Base-by-base conservation (phyloP, 2,797 vertebrate genomes). In the Ambastaia sidthimunki region DNA sequence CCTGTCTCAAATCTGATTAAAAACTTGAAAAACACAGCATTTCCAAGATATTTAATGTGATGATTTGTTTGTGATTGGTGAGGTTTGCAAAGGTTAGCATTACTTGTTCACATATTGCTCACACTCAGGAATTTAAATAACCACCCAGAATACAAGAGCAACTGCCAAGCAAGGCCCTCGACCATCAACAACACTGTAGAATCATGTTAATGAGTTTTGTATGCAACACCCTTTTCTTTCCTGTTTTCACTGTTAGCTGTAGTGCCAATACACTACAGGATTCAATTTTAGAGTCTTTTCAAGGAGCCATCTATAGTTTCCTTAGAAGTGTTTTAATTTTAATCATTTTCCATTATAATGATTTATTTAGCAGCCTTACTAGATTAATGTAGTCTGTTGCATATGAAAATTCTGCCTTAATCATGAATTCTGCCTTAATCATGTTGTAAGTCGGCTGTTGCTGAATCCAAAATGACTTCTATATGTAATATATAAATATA, bases 321-420 rank as follows among this genome's bases (percentile, higher is more conserved):
- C 63, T 52, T 52, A 74, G 16, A 63, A 71, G 23, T 72, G 65
- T n/a, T 37, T 9, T 23, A 74, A 76, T 84, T 82, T 74, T 19
- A 65, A 78, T 69, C 15, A 80, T 23, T 12, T n/a, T 72, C 65
- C 34, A 70, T 78, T 72, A 67, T 37, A 41, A 78, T 80, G 0
- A 76, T 71, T 82, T 80, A 80, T 82, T 82, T 34, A 78, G 57
- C 21, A 66, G 41, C 66, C 7, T 37, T 67, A 48, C 31, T 76
- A 31, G 31, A 31, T 60, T 57, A 77, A 50, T 47, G 47, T 57
- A 69, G 37, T 19, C 50, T 55, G 19, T 69, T n/a, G 31, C 13
- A 47, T 44, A 11, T 50, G 59, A 31, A 71, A 59, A n/a, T n/a
- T n/a, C n/a, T n/a, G n/a, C n/a, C n/a, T n/a, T n/a, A n/a, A n/a